These are phyloP conservation scores for Astreopora myriophthalma DNA, from an alignment of 64 coral and sea anemone genomes.

Conservation along the genomic window DNA sequence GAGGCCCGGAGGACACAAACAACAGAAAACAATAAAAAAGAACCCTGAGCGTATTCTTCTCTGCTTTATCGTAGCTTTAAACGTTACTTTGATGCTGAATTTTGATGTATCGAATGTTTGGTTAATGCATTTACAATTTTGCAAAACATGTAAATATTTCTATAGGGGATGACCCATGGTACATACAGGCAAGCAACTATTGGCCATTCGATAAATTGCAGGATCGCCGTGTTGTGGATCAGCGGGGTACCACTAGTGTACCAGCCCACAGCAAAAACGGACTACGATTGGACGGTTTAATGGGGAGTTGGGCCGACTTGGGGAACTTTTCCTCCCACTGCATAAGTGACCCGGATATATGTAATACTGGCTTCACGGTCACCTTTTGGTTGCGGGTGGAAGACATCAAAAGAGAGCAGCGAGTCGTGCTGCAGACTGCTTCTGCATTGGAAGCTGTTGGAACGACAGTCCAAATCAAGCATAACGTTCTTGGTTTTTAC, in stretches of 20 bases:
- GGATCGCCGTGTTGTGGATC: background rate
- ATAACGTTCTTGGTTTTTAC: conserved; percentile 21
- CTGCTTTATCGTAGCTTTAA: too few relatives aligned
- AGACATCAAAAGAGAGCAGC: background rate
- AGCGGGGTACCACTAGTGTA: conserved; percentile 14
- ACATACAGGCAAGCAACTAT: conserved; percentile 66
- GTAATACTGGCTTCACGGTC: conserved; percentile 77
- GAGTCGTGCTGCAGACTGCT: conserved; percentile 72
- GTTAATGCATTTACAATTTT: too few relatives aligned
- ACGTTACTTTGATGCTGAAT: too few relatives aligned
- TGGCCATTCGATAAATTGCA: conserved; percentile 77
- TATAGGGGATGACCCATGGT: conserved; percentile 84
- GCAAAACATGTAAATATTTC: background rate
- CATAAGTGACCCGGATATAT: conserved; percentile 73
- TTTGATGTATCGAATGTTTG: too few relatives aligned
- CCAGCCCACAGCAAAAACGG: conserved; percentile 75
- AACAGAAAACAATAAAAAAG: too few relatives aligned
- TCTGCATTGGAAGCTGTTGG: conserved; percentile 53
- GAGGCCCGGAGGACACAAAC: too few relatives aligned
- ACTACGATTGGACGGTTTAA: conserved; percentile 48
- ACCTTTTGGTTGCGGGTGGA: conserved; percentile 85
- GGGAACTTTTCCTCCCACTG: conserved; percentile 65
- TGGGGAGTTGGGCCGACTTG: conserved; percentile 61
- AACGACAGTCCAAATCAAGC: conserved; percentile 45
- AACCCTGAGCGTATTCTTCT: too few relatives aligned